phyloP scores from a whole-genome alignment of 1,140 invertebrate species.

The Pseudomyrmex pallidus region DNA sequence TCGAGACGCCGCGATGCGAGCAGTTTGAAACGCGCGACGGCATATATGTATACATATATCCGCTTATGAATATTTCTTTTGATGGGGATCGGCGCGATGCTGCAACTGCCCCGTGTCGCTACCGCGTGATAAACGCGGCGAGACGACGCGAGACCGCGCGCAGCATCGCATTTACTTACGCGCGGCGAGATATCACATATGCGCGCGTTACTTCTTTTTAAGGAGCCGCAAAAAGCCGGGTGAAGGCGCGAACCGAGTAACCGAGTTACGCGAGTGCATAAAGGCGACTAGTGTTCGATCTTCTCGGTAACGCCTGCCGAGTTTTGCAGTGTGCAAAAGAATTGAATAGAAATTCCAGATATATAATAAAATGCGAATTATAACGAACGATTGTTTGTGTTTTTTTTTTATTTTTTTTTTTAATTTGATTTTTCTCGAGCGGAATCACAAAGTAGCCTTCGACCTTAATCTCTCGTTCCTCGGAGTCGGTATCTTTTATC shows the following conservation, averaged over 20 bases:
- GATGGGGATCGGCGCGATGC: background rate
- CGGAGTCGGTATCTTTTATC: background rate
- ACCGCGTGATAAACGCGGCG: background rate
- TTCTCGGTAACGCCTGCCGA: background rate
- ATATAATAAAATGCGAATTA: constrained; percentile 6
- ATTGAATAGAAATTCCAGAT: constrained; percentile 25
- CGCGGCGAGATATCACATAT: background rate
- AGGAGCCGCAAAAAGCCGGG: constrained; percentile 58
- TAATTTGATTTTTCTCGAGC: background rate
- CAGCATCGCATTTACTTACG: constrained; percentile 23
- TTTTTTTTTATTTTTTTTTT: background rate
- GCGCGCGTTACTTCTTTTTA: constrained; percentile 40
- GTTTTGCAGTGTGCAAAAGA: background rate
- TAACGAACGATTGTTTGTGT: constrained; percentile 4
- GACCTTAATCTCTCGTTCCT: background rate
- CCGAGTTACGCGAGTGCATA: constrained; percentile 70
- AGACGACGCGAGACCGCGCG: constrained; percentile 10
- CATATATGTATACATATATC: background rate
- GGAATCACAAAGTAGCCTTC: background rate
- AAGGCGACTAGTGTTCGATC: constrained; percentile 69
- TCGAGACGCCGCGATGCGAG: constrained; percentile 32
- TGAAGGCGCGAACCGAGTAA: constrained; percentile 61
- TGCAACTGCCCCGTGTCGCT: constrained; percentile 27
- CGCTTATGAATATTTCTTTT: constrained; percentile 58
- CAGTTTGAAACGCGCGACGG: constrained; percentile 11